These are phyloP conservation scores for Etheostoma cragini DNA, from an alignment of 2,113 vertebrate genomes.

Conservation along the genomic window DNA sequence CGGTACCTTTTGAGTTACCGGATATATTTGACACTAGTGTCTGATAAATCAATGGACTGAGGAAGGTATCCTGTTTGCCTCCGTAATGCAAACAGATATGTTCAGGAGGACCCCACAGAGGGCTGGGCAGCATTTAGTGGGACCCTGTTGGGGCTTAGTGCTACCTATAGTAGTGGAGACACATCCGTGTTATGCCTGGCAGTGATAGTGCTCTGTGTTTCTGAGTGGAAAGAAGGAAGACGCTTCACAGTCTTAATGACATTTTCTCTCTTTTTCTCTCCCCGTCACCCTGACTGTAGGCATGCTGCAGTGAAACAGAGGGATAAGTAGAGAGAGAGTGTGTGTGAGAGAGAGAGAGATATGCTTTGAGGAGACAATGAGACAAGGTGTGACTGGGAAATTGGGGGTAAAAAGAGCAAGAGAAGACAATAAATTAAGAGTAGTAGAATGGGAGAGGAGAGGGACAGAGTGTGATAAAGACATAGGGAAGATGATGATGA, in stretches of 20 bases:
- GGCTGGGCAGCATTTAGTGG: neutral
- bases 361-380: slow-evolving; percentile 33
- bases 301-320: slow-evolving; percentile 48
- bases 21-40: slow-evolving; percentile 29
- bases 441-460: slow-evolving; percentile 5
- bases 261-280: slow-evolving; percentile 7
- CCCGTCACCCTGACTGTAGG: slow-evolving; percentile 33
- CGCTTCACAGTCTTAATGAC: slow-evolving; percentile 34
- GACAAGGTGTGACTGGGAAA: slow-evolving; percentile 18
- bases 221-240: slow-evolving; percentile 14
- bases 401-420: neutral
- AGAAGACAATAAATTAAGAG: slow-evolving; percentile 35
- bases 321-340: neutral
- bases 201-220: slow-evolving; percentile 21
- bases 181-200: slow-evolving; percentile 19
- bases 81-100: neutral
- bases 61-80: neutral
- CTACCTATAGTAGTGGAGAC: slow-evolving; percentile 20
- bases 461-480: slow-evolving; percentile 41
- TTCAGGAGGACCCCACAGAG: neutral
- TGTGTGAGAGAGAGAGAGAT: neutral
- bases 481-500: slow-evolving; percentile 38
- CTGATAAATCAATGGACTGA: slow-evolving; percentile 32
- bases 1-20: slow-evolving; percentile 40
- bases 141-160: slow-evolving; percentile 10